A percentile compares a stretch with the other conserved stretches of the same genome.
phyloP scores from a whole-genome alignment of 2,888 invertebrate species.

The Eugnorisma glareosa region DNA sequence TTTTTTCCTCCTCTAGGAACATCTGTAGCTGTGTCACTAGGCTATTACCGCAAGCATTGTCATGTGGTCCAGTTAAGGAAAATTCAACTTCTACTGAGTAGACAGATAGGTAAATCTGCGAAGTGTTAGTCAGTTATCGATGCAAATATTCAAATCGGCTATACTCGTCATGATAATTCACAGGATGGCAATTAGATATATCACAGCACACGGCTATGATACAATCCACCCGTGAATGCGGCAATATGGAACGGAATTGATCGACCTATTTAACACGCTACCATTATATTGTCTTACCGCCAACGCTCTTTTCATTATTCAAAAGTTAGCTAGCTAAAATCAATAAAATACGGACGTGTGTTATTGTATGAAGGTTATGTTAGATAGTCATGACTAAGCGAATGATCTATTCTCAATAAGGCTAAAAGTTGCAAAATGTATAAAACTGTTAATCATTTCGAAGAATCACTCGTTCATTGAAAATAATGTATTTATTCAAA shows the following conservation, averaged over 20 bases:
- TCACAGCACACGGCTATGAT: conserved; percentile 14
- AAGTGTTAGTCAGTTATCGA: conserved; percentile 10
- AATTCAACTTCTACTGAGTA: background rate
- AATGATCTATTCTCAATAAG: conserved; percentile 47
- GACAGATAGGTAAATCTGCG: background rate
- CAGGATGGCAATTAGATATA: conserved; percentile 16
- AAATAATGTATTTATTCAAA: conserved; percentile 46
- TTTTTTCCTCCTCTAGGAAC: background rate
- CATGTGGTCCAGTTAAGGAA: background rate
- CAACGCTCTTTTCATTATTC: conserved; percentile 69
- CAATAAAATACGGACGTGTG: conserved; percentile 60
- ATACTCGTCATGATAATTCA: conserved; percentile 12
- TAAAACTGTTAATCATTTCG: conserved; percentile 30
- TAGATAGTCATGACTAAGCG: conserved; percentile 44
- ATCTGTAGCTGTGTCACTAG: background rate
- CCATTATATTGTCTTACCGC: conserved; percentile 60
- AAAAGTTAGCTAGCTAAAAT: conserved; percentile 66
- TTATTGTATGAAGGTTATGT: conserved; percentile 40
- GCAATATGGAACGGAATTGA: conserved; percentile 64
- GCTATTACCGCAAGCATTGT: no score
- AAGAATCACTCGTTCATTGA: conserved; percentile 33
- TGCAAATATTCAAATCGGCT: conserved; percentile 23
- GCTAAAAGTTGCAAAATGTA: conserved; percentile 48
- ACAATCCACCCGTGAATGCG: conserved; percentile 7
- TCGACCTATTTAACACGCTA: conserved; percentile 68